Conservation (phyloP, 2,797 vertebrate genomes). For the Notolepis coatsorum region DNA sequence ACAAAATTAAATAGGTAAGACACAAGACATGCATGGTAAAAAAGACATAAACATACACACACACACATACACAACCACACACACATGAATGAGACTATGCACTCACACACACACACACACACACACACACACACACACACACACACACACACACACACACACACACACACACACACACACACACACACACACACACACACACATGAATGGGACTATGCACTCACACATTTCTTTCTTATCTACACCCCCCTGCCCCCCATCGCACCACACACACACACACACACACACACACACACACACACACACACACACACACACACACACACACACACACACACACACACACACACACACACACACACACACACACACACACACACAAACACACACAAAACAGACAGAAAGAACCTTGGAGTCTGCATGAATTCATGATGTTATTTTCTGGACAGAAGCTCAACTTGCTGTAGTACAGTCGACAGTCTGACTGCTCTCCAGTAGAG, state of each 20-base stretch:
- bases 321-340: not conserved
- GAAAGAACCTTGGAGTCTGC: conserved; percentile 34
- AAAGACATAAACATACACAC: too few species aligned
- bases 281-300: conserved; percentile 3
- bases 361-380: not conserved
- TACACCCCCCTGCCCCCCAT: too few species aligned
- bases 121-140: conserved; percentile 1
- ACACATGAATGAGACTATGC: too few species aligned
- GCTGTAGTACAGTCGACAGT: too few species aligned
- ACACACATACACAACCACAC: too few species aligned
- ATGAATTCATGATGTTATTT: conserved; percentile 33
- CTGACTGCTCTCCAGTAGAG: too few species aligned
- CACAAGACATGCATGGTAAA: too few species aligned
- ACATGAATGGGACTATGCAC: not conserved
- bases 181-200: not conserved
- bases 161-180: conserved; percentile 31
- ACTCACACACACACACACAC: conserved; percentile 28
- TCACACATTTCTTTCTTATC: too few species aligned
- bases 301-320: conserved; percentile 31
- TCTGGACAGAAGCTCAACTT: conserved; percentile 22
- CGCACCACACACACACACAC: conserved; percentile 10
- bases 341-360: not conserved
- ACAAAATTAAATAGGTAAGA: too few species aligned
- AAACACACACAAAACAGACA: not conserved
- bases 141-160: conserved; percentile 10